phyloP scores from a whole-genome alignment of 2,797 vertebrate species.

The Platalea minor region DNA sequence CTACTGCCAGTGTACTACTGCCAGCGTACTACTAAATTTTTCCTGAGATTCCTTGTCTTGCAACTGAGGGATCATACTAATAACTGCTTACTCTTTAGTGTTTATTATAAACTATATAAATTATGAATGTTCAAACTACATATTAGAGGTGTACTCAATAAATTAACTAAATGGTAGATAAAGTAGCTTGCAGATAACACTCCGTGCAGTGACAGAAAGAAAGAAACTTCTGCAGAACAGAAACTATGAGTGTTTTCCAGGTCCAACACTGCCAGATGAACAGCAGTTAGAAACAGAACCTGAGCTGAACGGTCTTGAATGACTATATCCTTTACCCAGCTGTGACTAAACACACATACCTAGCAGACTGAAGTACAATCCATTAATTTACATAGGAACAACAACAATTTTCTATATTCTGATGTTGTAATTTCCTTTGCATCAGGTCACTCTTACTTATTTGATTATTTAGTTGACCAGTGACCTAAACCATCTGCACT shows the following conservation, averaged over 20 bases:
- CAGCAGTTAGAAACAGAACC: background rate
- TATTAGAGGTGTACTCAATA: background rate
- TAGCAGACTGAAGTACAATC: background rate
- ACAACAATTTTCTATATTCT: background rate
- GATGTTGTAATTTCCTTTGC: background rate
- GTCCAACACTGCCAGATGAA: background rate
- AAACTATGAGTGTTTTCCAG: background rate
- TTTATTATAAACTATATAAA: background rate
- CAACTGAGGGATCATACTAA: background rate
- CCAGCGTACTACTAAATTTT: background rate
- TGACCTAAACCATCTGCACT: background rate
- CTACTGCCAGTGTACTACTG: background rate
- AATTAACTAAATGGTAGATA: background rate
- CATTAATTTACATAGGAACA: background rate
- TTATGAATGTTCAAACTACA: background rate
- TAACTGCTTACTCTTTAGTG: background rate
- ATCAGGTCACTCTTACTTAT: conserved; percentile 18
- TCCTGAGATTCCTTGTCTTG: background rate
- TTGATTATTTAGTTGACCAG: background rate
- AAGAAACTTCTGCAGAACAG: background rate
- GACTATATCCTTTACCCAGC: background rate
- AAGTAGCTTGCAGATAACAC: background rate
- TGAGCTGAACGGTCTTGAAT: background rate
- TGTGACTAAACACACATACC: background rate
- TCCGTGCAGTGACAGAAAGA: background rate